These are phyloP conservation scores for Dicaeum eximium DNA, from an alignment of 2,113 vertebrate species.

Conservation along the genomic window DNA sequence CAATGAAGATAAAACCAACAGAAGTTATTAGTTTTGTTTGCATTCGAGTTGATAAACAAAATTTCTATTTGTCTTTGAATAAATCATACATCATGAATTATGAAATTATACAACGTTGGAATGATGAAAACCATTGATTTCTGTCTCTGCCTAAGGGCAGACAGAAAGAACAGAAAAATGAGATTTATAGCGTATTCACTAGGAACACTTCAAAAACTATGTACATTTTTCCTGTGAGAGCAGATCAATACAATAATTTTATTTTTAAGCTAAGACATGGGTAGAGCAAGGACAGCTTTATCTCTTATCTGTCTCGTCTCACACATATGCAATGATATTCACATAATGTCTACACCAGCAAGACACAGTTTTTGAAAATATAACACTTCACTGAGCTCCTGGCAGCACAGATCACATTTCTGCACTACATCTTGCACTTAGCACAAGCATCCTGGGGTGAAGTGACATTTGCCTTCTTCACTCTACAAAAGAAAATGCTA, in stretches of 20 bases:
- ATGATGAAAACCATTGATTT: slow-evolving; percentile 51
- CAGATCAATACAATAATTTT: slow-evolving; percentile 41
- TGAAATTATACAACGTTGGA: neutral
- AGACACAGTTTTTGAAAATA: neutral
- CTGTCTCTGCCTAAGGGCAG: slow-evolving; percentile 41
- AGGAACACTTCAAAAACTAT: slow-evolving; percentile 6
- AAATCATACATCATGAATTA: slow-evolving; percentile 49
- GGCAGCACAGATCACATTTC: slow-evolving; percentile 15
- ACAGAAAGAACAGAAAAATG: slow-evolving; percentile 26
- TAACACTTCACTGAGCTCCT: neutral
- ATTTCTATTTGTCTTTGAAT: slow-evolving; percentile 24
- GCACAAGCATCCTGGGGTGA: slow-evolving; percentile 35
- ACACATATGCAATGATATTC: neutral
- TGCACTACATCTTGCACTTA: slow-evolving; percentile 29
- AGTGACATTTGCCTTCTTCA: slow-evolving; percentile 35
- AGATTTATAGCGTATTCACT: neutral
- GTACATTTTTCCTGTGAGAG: slow-evolving; percentile 11
- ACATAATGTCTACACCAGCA: neutral
- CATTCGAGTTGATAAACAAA: slow-evolving; percentile 24
- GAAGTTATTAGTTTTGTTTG: slow-evolving; percentile 22
- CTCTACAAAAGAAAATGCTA: slow-evolving; percentile 24
- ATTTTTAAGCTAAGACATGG: slow-evolving; percentile 10
- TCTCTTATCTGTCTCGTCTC: slow-evolving; percentile 3
- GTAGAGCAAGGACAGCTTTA: neutral
- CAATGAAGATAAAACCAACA: neutral